Conservation (phyloP, 92 coral and sea anemone species). For the Epizoanthus illoricatus region DNA sequence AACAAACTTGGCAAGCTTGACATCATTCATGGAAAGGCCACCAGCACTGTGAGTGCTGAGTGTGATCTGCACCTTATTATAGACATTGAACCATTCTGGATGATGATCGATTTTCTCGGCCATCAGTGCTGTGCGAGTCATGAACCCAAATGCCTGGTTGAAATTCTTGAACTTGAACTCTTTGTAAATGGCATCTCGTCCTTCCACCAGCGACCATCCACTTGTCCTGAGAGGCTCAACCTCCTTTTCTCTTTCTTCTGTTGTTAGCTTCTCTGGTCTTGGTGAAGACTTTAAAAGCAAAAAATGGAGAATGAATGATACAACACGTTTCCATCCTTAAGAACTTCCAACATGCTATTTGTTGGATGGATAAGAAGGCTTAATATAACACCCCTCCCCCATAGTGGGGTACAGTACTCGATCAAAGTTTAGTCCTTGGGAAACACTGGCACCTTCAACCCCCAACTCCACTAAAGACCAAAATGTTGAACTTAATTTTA, state of each 20-base stretch:
- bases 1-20: constrained; percentile 89
- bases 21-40: constrained; percentile 82
- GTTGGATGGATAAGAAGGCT: too few relatives aligned
- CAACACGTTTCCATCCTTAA: too few relatives aligned
- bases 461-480: too few relatives aligned
- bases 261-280: constrained; percentile 62
- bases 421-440: too few relatives aligned
- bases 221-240: constrained; percentile 64
- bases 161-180: constrained; percentile 92
- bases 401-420: too few relatives aligned
- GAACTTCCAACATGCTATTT: too few relatives aligned
- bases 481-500: too few relatives aligned
- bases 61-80: constrained; percentile 83
- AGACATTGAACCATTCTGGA: constrained; percentile 97
- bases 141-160: constrained; percentile 95
- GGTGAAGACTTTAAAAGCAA: constrained; percentile 57
- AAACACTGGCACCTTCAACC: too few relatives aligned
- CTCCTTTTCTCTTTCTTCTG: constrained; percentile 66
- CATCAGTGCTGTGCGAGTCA: constrained; percentile 84
- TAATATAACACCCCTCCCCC: too few relatives aligned
- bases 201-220: constrained; percentile 89
- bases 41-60: constrained; percentile 87
- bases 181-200: constrained; percentile 91
- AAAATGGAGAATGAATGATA: too few relatives aligned
- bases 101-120: constrained; percentile 98